Evolutionary conservation across 2,113 vertebrate genomes (phyloP), one percentile per base, ranked within the genome.

Genomic region (Progne subis): DNA sequence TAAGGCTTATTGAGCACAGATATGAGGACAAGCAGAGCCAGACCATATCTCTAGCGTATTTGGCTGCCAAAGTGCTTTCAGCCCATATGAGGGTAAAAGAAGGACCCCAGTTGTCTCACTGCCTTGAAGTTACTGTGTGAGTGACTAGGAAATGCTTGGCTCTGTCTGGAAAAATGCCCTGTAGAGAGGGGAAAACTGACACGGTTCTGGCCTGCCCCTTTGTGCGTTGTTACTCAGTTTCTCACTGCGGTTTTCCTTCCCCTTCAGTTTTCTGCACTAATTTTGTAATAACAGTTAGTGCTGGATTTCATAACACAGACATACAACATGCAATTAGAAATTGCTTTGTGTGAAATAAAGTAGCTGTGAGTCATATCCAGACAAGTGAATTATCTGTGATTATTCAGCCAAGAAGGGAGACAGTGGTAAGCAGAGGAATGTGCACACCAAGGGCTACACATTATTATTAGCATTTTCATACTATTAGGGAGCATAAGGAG

Each of bases 311-410:
- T 96, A 97, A 95, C 88, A 88, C 55, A 94, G 92, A 86, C 82
- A 90, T 74, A 83, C 90, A 97, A 97, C 96, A 94, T 94, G 94
- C 92, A 97, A 95, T 97, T 97, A 97, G 92, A 90, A 88, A 86
- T 80, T 55, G 88, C 86, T 96, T 96, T 97, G 92, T 96, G 92
- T 81, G 80, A 92, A 93, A 78, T 94, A 92, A 93, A 95, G 92
- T 92, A 95, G 90, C 95, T 95, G 90, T 97, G 96, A 97, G 92
- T 97, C 96, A 97, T 86, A 94, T 61, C 72, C 95, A 93, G 94
- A 93, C 88, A 96, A 96, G 95, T 90, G 95, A 96, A 97, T 95
- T 96, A 95, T 95, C 82, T 91, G 72, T 95, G 94, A 93, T 92
- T 95, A 93, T 95, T 96, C 88, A 94, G 76, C 86, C 91, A 92